A percentile compares a stretch with the other conserved stretches of the same genome.
Evolutionary conservation across 1,140 invertebrate species (phyloP).

Genomic region (Thaumetopoea pityocampa): DNA sequence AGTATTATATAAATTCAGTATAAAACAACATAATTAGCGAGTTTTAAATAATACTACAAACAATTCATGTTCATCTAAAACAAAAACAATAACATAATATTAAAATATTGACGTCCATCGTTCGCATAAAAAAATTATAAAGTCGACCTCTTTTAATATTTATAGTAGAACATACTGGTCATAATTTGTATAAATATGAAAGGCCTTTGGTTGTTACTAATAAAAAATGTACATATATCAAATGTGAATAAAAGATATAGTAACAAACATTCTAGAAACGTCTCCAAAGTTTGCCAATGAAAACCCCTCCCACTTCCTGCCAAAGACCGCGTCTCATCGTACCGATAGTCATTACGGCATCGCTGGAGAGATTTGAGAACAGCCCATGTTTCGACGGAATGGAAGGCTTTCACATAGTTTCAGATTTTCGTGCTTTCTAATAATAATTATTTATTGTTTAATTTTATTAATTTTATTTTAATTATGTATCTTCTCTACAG

Average conservation of each 20-base stretch:
- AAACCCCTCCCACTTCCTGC: too few relatives aligned
- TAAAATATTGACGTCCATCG: constrained; percentile 26
- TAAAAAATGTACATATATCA: constrained; percentile 1
- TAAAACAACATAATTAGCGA: too few relatives aligned
- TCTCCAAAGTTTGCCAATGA: too few relatives aligned
- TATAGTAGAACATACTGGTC: constrained; percentile 21
- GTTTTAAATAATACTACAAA: too few relatives aligned
- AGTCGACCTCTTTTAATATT: constrained; percentile 41
- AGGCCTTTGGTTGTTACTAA: constrained; percentile 6
- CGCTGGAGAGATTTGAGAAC: too few relatives aligned
- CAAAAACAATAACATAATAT: constrained; percentile 28
- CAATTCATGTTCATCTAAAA: constrained; percentile 4
- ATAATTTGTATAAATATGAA: constrained; percentile 27
- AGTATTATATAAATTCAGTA: too few relatives aligned
- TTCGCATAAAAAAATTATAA: constrained; percentile 45
- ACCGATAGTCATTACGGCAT: too few relatives aligned
- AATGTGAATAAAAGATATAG: not conserved
- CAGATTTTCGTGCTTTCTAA: constrained; percentile 37
- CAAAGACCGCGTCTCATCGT: too few relatives aligned
- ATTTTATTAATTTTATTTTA: too few relatives aligned
- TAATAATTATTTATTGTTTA: constrained; percentile 62
- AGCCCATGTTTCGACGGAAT: too few relatives aligned
- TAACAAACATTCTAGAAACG: too few relatives aligned
- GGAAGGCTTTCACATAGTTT: constrained; percentile 12
- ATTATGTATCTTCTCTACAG: too few relatives aligned